Percentiles rank a stretch among this genome's conserved stretches.
phyloP scores from a whole-genome alignment of 2,888 invertebrate genomes.

The Habroteleia sp. region DNA sequence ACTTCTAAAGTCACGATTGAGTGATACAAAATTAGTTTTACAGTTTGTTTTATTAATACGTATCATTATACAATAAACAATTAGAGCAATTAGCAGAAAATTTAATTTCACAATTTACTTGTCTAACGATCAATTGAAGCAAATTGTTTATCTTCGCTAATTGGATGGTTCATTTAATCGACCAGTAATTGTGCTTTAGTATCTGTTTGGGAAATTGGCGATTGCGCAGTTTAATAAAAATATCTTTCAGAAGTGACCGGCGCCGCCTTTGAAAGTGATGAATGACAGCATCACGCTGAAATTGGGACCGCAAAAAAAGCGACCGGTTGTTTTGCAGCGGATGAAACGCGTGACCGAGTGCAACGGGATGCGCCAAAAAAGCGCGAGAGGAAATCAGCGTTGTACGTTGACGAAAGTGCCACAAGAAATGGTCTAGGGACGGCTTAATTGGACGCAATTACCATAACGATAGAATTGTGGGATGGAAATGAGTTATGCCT shows the following conservation, averaged over 20 bases:
- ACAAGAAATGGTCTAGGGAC: conserved; percentile 16
- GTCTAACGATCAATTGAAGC: conserved; percentile 8
- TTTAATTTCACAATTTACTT: conserved; percentile 47
- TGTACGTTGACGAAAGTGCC: conserved; percentile 7
- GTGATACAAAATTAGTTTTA: background rate
- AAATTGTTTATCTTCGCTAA: conserved; percentile 25
- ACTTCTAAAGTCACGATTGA: no score
- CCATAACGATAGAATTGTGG: background rate
- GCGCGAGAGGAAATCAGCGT: conserved; percentile 13
- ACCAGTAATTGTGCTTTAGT: conserved; percentile 27
- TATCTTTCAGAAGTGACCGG: conserved; percentile 11
- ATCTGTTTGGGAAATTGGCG: conserved; percentile 22
- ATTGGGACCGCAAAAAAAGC: conserved; percentile 36
- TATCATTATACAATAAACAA: no score
- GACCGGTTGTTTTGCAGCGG: conserved; percentile 4
- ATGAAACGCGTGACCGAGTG: conserved; percentile 28
- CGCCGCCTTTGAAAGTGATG: conserved; percentile 35
- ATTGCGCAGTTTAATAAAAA: conserved; percentile 25
- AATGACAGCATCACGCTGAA: conserved; percentile 42
- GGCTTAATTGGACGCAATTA: conserved; percentile 18
- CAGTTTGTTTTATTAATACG: conserved; percentile 16
- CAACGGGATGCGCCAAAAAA: conserved; percentile 27
- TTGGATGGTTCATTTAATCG: conserved; percentile 34
- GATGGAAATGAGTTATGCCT: conserved; percentile 7
- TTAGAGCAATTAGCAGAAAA: conserved; percentile 22